Percentiles rank a stretch among this genome's conserved stretches.
Conservation (phyloP, 2,797 vertebrate species). For the Phrynocephalus vlangalii region DNA sequence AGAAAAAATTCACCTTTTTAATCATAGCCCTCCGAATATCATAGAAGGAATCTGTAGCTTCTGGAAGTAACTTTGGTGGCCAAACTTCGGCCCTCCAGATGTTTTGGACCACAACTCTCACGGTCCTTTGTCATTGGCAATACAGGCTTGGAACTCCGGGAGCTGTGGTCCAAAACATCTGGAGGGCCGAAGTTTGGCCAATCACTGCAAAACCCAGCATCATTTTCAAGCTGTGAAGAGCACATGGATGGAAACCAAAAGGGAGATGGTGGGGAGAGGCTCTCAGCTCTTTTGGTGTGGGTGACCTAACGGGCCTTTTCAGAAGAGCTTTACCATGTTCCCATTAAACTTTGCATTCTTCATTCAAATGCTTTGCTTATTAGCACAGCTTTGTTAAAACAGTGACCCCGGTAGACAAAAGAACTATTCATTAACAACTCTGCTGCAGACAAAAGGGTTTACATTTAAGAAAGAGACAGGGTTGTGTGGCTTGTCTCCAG, state of each 20-base stretch:
- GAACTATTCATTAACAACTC: neutral
- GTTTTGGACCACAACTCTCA: too few relatives aligned
- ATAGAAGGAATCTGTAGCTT: too few relatives aligned
- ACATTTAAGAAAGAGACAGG: slow-evolving; percentile 21
- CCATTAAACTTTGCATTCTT: slow-evolving; percentile 22
- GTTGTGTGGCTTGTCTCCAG: neutral
- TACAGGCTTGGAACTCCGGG: too few relatives aligned
- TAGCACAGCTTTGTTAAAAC: slow-evolving; percentile 16
- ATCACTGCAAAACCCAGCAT: too few relatives aligned
- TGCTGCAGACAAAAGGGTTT: neutral
- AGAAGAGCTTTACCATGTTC: slow-evolving; percentile 21
- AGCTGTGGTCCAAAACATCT: too few relatives aligned
- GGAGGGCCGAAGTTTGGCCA: too few relatives aligned
- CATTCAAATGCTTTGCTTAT: slow-evolving; percentile 1
- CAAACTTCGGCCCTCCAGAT: too few relatives aligned
- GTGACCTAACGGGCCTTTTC: neutral
- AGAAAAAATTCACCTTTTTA: too few relatives aligned
- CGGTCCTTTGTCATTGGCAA: too few relatives aligned
- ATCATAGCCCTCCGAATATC: too few relatives aligned
- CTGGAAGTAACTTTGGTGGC: too few relatives aligned
- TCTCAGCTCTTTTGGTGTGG: neutral
- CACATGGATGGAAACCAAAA: neutral
- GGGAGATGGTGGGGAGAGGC: neutral
- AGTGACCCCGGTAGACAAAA: neutral
- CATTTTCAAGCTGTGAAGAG: neutral